Percentiles rank a stretch among this genome's conserved stretches.
Conservation (phyloP, 2,113 vertebrate genomes). For the Leucosticte australis region DNA sequence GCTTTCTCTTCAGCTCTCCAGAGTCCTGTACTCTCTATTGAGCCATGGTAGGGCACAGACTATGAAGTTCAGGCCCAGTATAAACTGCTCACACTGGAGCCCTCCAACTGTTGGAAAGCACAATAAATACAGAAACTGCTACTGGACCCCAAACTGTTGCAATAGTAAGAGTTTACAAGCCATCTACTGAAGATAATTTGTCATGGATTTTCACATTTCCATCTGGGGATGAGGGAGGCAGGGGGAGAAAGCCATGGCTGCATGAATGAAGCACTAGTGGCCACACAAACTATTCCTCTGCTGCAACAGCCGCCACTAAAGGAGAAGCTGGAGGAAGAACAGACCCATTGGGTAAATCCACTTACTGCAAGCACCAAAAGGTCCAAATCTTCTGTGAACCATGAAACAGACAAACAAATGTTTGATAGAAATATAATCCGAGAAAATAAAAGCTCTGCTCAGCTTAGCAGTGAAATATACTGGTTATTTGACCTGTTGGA, state of each 20-base stretch:
- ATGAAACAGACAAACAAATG: slow-evolving; percentile 63
- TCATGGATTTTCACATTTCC: background rate
- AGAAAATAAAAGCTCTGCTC: slow-evolving; percentile 43
- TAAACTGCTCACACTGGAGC: background rate
- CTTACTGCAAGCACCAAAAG: background rate
- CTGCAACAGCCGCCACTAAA: background rate
- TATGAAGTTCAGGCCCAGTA: background rate
- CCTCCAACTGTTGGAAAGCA: background rate
- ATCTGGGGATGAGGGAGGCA: background rate
- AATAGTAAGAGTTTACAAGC: background rate
- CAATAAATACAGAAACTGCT: background rate
- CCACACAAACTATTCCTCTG: background rate
- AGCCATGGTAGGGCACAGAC: background rate
- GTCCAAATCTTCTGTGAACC: slow-evolving; percentile 18
- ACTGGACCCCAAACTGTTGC: background rate
- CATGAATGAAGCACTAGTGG: background rate
- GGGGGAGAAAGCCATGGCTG: background rate
- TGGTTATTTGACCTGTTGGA: background rate
- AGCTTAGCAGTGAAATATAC: slow-evolving; percentile 58
- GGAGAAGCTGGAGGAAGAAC: background rate
- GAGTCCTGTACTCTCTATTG: background rate
- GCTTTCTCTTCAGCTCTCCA: background rate
- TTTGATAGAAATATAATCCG: slow-evolving; percentile 69
- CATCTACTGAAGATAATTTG: background rate
- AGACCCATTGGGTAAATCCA: background rate